These are phyloP conservation scores for Rhabditoides inermis DNA, from an alignment of 2,888 invertebrate species.

Conservation along the genomic window DNA sequence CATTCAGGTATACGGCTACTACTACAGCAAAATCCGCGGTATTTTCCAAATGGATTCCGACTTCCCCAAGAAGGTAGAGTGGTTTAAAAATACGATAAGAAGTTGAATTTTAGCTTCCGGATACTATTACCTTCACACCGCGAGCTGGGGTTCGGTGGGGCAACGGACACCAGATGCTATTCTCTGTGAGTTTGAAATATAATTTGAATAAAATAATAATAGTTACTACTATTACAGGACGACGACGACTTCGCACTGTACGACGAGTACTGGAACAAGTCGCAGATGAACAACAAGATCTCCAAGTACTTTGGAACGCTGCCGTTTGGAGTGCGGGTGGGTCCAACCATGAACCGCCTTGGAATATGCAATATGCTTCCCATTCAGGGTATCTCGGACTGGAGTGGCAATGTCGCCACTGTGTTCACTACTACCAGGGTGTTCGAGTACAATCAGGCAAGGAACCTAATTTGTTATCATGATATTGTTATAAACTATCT, in stretches of 20 bases:
- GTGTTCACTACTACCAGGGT: too few species aligned
- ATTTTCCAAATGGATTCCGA: slow-evolving; percentile 34
- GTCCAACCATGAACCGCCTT: too few species aligned
- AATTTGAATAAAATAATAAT: background rate
- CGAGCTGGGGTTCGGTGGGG: slow-evolving; percentile 41
- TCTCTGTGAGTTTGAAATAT: slow-evolving; percentile 20
- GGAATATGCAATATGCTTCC: too few species aligned
- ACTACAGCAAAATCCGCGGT: slow-evolving; percentile 26
- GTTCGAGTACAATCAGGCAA: too few species aligned
- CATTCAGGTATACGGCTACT: slow-evolving; percentile 39
- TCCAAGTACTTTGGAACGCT: slow-evolving; percentile 41
- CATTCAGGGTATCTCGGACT: too few species aligned
- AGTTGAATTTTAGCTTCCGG: slow-evolving; percentile 14
- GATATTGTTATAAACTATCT: background rate
- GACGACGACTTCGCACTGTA: slow-evolving; percentile 41
- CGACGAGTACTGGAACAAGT: slow-evolving; percentile 49
- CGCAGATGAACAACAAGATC: slow-evolving; percentile 33
- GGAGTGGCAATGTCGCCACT: too few species aligned
- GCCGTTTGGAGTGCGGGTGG: slow-evolving; percentile 38
- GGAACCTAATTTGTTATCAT: too few species aligned
- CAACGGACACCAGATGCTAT: slow-evolving; percentile 46
- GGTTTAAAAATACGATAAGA: too few species aligned
- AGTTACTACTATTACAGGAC: slow-evolving; percentile 15
- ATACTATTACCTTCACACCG: slow-evolving; percentile 31
- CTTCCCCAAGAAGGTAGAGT: slow-evolving; percentile 44